Base-by-base conservation (phyloP, 2,888 invertebrate genomes). In the Anaspis maculata region DNA sequence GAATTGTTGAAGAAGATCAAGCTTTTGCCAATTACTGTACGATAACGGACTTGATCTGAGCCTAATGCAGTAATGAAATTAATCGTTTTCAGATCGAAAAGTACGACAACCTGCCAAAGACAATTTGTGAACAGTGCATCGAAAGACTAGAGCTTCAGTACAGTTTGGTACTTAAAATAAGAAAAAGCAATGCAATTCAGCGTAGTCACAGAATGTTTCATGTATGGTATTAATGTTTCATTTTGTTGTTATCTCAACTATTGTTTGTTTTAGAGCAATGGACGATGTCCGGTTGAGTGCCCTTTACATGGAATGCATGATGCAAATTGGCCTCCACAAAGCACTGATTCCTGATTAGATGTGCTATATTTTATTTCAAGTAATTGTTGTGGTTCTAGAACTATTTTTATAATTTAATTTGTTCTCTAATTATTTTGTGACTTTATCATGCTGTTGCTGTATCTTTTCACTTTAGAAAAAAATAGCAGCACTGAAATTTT, bases 1-100 rank as follows among this genome's bases (percentile, higher is more conserved):
- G 73, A 76, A 54, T 71, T 88, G 45, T 77, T 84, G 16, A 79
- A 83, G 54, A 86, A 87, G 73, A 83, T 88, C 53, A 78, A 77
- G 54, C 80, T 85, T 62, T 70, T 88, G 39, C 86, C 87, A 39
- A 83, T 87, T 53, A 82, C 80, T 54, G 88, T 87, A 68, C 67
- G 74, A 67, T 34, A 19, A 11, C 15, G 5, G 9, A 14, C 9
- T 4, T 10, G n/a, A 12, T 24, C 12, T 33, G 15, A 39, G 32
- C 29, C 29, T 31, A 22, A 16, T 25, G 30, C 3, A 30, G 13
- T 27, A 10, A 30, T 27, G 9, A 13, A 14, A 10, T 24, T 24
- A 7, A 27, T 16, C 25, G 16, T 27, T 54, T 57, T 42, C 41
- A 65, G 64, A 52, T 66, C 15, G 59, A 63, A 26, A 62, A 61